Evolutionary conservation across 2,797 vertebrate genomes (phyloP).

Genomic region (Poecile montanus): DNA sequence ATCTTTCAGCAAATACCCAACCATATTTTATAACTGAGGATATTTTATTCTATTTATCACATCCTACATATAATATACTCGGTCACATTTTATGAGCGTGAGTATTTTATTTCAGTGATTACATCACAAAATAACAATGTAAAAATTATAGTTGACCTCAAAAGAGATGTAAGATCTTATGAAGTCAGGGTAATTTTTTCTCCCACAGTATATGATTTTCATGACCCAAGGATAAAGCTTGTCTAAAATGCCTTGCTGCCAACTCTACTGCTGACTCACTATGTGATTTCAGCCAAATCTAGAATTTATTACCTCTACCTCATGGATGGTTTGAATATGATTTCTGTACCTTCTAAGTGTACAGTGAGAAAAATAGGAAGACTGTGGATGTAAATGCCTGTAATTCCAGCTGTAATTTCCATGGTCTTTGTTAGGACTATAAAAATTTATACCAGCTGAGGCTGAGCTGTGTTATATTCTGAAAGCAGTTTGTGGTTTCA

Average conservation of each 20-base stretch:
- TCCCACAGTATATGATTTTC: not conserved
- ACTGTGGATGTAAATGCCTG: not conserved
- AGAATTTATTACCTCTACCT: not conserved
- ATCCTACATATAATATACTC: not conserved
- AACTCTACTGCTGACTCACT: not conserved
- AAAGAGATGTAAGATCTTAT: not conserved
- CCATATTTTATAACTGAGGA: not conserved
- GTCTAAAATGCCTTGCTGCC: not conserved
- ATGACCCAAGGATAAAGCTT: not conserved
- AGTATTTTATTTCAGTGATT: not conserved
- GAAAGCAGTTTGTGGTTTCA: not conserved
- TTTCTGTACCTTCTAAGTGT: not conserved
- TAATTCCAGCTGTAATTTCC: conserved; percentile 11
- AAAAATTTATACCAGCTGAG: conserved; percentile 29
- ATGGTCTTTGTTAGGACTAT: not conserved
- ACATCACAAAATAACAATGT: not conserved
- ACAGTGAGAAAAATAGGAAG: not conserved
- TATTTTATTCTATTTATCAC: not conserved
- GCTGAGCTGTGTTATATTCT: not conserved
- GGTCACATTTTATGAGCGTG: not conserved
- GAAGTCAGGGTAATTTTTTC: not conserved
- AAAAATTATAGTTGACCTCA: not conserved
- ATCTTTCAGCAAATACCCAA: not conserved
- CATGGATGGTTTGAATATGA: not conserved
- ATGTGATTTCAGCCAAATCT: not conserved